Evolutionary conservation across 2,113 vertebrate species (phyloP).

Genomic region (Actenoides lindsayi): DNA sequence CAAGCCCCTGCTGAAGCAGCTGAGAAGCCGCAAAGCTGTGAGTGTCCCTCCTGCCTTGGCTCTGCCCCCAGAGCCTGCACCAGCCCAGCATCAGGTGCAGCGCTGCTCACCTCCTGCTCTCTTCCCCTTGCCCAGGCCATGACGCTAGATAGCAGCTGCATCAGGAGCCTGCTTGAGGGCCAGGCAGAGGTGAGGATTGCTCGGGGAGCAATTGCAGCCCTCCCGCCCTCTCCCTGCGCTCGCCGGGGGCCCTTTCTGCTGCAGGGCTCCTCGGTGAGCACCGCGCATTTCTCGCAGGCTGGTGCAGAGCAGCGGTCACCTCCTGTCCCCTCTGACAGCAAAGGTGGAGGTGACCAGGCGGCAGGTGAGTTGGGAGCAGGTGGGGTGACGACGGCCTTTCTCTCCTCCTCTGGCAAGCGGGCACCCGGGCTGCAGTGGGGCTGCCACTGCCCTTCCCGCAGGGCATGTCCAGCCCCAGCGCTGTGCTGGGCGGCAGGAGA

Average conservation of each 20-base stretch:
- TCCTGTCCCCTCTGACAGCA: no score
- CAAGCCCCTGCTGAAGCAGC: not conserved
- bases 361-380: not conserved
- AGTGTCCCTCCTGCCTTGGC: not conserved
- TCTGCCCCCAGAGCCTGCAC: not conserved
- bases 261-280: no score
- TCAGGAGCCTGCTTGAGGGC: not conserved
- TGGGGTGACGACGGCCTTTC: not conserved
- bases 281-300: no score
- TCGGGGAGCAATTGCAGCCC: not conserved
- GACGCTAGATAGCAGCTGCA: not conserved
- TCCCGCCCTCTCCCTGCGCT: not conserved
- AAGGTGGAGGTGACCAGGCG: no score
- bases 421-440: not conserved
- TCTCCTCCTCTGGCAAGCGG: not conserved
- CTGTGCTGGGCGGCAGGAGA: not conserved
- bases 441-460: not conserved
- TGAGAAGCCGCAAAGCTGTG: not conserved
- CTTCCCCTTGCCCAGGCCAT: not conserved
- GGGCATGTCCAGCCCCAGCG: not conserved
- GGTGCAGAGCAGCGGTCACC: no score
- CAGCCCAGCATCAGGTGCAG: not conserved
- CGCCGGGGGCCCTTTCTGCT: not conserved
- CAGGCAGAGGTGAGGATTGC: not conserved
- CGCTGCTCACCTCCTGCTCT: not conserved